Evolutionary conservation across 2,113 vertebrate species (phyloP), one percentile per base, ranked within the genome.

Genomic region (Empidonax alnorum): DNA sequence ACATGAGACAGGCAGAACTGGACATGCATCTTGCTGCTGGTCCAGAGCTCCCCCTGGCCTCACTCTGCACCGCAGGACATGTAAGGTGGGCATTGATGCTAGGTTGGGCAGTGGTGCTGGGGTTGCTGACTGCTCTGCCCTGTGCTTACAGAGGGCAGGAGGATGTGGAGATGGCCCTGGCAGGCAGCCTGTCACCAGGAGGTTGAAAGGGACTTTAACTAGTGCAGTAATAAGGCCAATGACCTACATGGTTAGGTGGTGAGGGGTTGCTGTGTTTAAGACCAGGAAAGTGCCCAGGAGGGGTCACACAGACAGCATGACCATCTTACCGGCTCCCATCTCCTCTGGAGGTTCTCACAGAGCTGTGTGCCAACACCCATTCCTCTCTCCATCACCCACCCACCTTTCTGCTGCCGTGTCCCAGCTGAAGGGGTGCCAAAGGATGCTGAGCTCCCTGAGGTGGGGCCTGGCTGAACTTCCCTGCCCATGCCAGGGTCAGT

Each of bases 11-110:
- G 39, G 11, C 21, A 52, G n/a, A n/a, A 65, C 21, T 35, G 22
- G 41, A 5, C 0, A 1, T 12, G 25, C 20, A 41, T 58, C 62
- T 49, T 11, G 3, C 15, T 84, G 61, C 25, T 28, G 27, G 19
- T 66, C 65, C 31, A 47, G 71, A 68, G 24, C 35, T 76, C 23
- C 17, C 30, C 14, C 44, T 14, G 3, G 27, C 19, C n/a, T 81
- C 1, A 0, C 31, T 58, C 65, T 61, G 20, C 1, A 4, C 37
- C n/a, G 31, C 67, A 49, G 20, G 16, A 31, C 4, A 4, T 10
- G 3, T 0, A 3, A 79, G 33, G 33, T 44, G 41, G 13, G 44
- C 47, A 37, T 4, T 10, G 12, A n/a, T 33, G 44, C 35, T 77
- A 46, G 9, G 37, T 24, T 28, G 35, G 44, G 17, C 44, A 39